Percentiles rank a stretch among this genome's conserved stretches.
These are phyloP conservation scores for Adela reaumurella DNA, from an alignment of 2,888 invertebrate species.

Conservation along the genomic window DNA sequence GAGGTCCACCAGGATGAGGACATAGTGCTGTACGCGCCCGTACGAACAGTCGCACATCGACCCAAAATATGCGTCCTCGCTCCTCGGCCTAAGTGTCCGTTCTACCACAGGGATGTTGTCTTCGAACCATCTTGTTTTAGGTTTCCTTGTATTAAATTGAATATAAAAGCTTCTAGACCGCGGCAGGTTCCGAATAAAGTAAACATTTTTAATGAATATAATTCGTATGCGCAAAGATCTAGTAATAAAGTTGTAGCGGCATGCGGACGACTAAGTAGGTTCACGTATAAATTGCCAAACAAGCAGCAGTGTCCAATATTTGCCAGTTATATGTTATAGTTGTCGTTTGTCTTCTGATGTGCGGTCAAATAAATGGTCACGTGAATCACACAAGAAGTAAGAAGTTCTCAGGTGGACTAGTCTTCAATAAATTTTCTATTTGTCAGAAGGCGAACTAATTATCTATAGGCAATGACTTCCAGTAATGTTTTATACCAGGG, in stretches of 20 bases:
- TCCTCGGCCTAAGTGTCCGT: not conserved
- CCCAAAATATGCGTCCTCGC: not conserved
- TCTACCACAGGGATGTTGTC: constrained; percentile 22
- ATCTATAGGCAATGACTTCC: too few species aligned
- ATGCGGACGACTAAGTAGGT: constrained; percentile 36
- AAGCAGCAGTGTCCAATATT: constrained; percentile 34
- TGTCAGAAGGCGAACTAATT: too few species aligned
- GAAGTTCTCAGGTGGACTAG: too few species aligned
- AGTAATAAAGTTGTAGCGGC: constrained; percentile 24
- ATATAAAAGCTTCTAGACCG: constrained; percentile 31
- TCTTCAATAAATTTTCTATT: too few species aligned
- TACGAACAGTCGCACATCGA: not conserved
- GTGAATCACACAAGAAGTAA: too few species aligned
- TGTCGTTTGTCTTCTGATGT: too few species aligned
- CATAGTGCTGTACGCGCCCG: not conserved
- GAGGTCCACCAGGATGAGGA: not conserved
- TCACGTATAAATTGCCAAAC: constrained; percentile 35
- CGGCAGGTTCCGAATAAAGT: constrained; percentile 16
- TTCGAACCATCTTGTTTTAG: constrained; percentile 32
- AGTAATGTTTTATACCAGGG: too few species aligned
- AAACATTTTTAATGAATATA: not conserved
- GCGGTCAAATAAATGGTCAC: too few species aligned
- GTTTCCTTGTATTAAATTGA: constrained; percentile 14
- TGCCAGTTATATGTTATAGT: constrained; percentile 36
- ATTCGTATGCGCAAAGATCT: constrained; percentile 4